phyloP scores from a whole-genome alignment of 1,140 invertebrate genomes.

The Muscidifurax raptorellus region DNA sequence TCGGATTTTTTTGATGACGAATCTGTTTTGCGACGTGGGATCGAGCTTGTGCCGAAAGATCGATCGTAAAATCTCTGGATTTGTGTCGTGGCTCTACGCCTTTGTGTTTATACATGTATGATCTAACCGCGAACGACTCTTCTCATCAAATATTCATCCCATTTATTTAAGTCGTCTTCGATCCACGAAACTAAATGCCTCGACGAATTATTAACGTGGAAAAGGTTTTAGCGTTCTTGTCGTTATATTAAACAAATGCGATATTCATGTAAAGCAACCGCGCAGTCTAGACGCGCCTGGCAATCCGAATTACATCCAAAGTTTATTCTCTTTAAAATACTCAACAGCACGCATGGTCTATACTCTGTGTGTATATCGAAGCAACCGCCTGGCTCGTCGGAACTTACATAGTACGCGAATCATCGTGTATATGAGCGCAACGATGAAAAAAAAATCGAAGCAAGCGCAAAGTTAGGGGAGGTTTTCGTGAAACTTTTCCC shows the following conservation, averaged over 20 bases:
- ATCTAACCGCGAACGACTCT: not conserved
- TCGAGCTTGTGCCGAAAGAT: no score
- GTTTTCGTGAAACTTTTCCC: constrained; percentile 63
- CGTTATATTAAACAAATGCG: not conserved
- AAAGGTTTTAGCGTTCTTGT: not conserved
- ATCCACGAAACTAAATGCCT: not conserved
- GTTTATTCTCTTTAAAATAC: no score
- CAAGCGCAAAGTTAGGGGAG: not conserved
- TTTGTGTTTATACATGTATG: not conserved
- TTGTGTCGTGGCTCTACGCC: not conserved
- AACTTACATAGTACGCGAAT: constrained; percentile 24
- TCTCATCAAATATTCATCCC: not conserved
- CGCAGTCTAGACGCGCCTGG: not conserved
- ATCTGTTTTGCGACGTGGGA: not conserved
- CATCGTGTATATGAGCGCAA: not conserved
- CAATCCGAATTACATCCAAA: not conserved
- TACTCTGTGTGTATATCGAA: no score
- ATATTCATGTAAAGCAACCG: not conserved
- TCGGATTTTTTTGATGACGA: not conserved
- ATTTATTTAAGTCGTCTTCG: not conserved
- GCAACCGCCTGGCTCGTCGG: not conserved
- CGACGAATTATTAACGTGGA: not conserved
- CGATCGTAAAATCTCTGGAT: not conserved
- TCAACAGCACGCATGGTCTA: no score
- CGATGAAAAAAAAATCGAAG: not conserved